phyloP scores from a whole-genome alignment of 2,113 vertebrate genomes.

The Ardeotis arabs region DNA sequence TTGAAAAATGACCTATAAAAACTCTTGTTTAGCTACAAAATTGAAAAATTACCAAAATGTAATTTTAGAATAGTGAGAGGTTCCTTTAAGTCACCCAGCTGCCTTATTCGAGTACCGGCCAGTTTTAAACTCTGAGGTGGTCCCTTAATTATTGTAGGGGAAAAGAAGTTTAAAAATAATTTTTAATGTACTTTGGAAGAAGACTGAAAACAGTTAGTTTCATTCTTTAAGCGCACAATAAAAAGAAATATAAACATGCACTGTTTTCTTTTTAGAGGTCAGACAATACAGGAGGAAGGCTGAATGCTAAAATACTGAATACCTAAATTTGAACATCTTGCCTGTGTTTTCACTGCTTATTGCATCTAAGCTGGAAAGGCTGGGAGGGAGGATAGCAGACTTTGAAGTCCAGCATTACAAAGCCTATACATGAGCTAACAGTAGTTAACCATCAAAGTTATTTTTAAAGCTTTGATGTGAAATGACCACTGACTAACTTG shows the following conservation, averaged over 20 bases:
- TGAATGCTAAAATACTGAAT: neutral
- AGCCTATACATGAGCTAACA: neutral
- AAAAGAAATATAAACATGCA: accelerated
- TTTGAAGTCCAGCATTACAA: neutral
- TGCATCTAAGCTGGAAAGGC: neutral
- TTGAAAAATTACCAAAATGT: neutral
- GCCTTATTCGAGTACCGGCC: neutral
- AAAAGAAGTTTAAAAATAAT: neutral
- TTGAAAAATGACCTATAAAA: neutral
- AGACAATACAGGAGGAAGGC: neutral
- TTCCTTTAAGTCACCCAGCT: neutral
- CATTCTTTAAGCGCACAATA: neutral
- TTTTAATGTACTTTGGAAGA: neutral
- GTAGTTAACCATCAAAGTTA: neutral
- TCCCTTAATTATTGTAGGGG: neutral
- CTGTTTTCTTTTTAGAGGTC: neutral
- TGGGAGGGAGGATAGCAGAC: neutral
- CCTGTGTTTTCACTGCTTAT: neutral
- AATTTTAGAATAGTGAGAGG: neutral
- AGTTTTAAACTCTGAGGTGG: neutral
- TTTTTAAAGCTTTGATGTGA: neutral
- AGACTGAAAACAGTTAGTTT: neutral
- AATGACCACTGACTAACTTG: neutral
- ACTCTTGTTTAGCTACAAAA: slow-evolving; percentile 1
- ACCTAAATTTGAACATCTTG: neutral